Evolutionary conservation across 2,888 invertebrate genomes (phyloP).

Genomic region (Leucoma salicis): DNA sequence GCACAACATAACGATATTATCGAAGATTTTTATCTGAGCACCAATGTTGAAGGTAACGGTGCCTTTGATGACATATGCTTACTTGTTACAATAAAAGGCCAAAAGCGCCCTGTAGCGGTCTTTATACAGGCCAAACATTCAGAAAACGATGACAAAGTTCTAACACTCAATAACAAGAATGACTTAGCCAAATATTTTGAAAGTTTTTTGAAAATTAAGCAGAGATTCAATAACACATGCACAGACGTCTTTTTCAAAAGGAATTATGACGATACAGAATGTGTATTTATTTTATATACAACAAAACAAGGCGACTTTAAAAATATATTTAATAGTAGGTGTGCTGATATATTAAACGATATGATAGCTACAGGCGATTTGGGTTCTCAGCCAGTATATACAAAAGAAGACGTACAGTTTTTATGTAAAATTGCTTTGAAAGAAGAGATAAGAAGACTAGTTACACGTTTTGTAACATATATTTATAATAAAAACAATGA

Average conservation of each 20-base stretch:
- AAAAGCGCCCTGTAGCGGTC: background rate
- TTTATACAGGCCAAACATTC: conserved; percentile 26
- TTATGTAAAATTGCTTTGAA: background rate
- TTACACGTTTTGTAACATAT: background rate
- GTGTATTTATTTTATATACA: conserved; percentile 1
- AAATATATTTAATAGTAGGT: background rate
- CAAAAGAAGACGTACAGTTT: background rate
- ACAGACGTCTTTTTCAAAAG: background rate
- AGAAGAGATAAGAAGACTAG: background rate
- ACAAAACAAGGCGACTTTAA: background rate
- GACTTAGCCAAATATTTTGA: conserved; percentile 18
- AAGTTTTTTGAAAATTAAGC: conserved; percentile 19
- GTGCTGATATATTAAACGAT: background rate
- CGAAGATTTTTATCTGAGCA: conserved; percentile 19
- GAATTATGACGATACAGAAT: background rate
- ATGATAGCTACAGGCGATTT: conserved; percentile 1
- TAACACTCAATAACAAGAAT: conserved; percentile 5
- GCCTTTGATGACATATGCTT: conserved; percentile 28
- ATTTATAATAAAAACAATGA: background rate
- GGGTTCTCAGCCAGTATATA: background rate
- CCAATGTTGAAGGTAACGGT: conserved; percentile 21
- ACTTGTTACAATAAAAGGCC: background rate
- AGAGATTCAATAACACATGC: conserved; percentile 4
- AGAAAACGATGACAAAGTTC: conserved; percentile 8
- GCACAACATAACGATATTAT: conserved; percentile 8